phyloP scores from a whole-genome alignment of 2,797 vertebrate genomes.

The Esox masquinongy region DNA sequence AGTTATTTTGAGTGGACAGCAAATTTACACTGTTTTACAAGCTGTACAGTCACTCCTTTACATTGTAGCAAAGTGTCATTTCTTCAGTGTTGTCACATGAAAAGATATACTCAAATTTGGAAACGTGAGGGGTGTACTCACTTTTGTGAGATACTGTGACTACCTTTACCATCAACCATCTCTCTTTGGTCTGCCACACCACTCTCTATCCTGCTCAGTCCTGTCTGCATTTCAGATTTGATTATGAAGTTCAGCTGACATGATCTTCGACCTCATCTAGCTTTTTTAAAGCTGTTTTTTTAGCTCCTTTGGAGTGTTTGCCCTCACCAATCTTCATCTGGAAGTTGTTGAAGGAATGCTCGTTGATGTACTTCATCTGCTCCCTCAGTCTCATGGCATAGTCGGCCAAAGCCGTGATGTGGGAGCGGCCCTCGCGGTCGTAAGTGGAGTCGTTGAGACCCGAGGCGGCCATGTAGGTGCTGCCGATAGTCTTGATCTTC shows the following conservation, averaged over 20 bases:
- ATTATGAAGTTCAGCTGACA: background rate
- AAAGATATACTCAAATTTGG: too few species aligned
- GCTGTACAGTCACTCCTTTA: too few species aligned
- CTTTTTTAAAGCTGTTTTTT: background rate
- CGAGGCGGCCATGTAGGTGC: constrained; percentile 94
- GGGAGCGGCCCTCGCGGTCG: constrained; percentile 87
- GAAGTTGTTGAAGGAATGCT: constrained; percentile 98
- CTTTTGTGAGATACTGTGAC: too few species aligned
- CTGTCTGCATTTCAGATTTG: background rate
- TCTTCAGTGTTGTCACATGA: too few species aligned
- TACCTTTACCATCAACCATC: background rate
- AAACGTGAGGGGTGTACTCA: too few species aligned
- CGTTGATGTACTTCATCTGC: constrained; percentile 97
- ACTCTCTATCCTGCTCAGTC: background rate
- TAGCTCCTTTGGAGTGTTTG: background rate
- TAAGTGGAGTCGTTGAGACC: constrained; percentile 95
- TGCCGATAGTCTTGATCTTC: constrained; percentile 96
- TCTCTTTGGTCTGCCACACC: background rate
- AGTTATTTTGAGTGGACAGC: too few species aligned
- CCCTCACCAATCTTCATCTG: constrained; percentile 94
- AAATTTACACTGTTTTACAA: too few species aligned
- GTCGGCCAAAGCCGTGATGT: constrained; percentile 89
- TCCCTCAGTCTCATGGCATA: constrained; percentile 95
- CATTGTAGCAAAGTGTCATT: too few species aligned
- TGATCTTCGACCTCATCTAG: background rate